Base-by-base conservation (phyloP, 1,140 invertebrate genomes). In the Pemphigus obesinymphae region DNA sequence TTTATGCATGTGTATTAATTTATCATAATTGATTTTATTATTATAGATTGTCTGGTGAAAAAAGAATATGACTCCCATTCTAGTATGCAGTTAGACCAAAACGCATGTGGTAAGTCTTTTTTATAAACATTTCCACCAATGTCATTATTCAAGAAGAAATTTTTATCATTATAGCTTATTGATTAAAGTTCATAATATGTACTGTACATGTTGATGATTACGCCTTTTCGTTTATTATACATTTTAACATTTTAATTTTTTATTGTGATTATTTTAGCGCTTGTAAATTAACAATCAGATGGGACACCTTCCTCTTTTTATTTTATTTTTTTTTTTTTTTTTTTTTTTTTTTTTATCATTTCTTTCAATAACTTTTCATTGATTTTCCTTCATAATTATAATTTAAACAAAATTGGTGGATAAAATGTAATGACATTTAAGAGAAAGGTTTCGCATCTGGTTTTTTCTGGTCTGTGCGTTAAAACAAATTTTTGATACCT, bases 371-470 rank as follows among this genome's bases (percentile, higher is more conserved):
- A 61, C 31, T 26, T 58, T 78, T 40, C 17, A 40, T 53, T 37
- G n/a, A 78, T 53, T 61, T 61, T 78, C 31, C 45, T 78, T 78
- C 34, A 58, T 40, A 58, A 17, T n/a, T 17, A 63, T 31, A 50
- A 31, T 17, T 55, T 78, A 26, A 78, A 61, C 26, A 26, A 23
- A 55, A 34, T 55, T 78, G 34, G 75, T 78, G 75, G 53, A 78
- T 78, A 78, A 58, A 78, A 61, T 58, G 20, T 40, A 78, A 78
- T 61, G 34, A 26, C 34, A 40, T 78, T 53, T 58, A 78, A 78
- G 75, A 78, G 75, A 78, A 78, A 78, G 75, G 75, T 78, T 78
- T 78, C 75, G 75, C 75, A 78, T 78, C 75, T 78, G 75, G 75
- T 78, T 78, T 78, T 70, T 78, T 61, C 75, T 78, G 34, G 75